Conservation (phyloP, 2,113 vertebrate genomes). For the Mellivora capensis region DNA sequence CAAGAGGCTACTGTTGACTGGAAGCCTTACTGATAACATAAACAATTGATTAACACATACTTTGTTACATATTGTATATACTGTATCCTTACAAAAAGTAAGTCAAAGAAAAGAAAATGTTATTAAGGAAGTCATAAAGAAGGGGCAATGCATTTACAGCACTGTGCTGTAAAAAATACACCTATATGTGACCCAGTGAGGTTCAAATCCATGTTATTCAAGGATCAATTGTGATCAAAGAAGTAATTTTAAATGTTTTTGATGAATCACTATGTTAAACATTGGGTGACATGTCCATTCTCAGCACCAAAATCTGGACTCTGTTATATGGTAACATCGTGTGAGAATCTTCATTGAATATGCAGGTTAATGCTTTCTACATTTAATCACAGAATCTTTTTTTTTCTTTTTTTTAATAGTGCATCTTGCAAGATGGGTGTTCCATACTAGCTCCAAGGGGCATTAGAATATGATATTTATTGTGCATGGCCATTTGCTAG, state of each 20-base stretch:
- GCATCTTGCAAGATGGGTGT: neutral
- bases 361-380: neutral
- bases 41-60: neutral
- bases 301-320: neutral
- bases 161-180: neutral
- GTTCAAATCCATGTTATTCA: neutral
- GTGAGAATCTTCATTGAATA: neutral
- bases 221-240: neutral
- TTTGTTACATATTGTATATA: neutral
- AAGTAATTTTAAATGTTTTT: neutral
- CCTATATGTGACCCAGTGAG: neutral
- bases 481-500: neutral
- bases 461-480: neutral
- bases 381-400: neutral
- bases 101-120: neutral
- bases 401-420: neutral
- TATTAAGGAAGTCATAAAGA: neutral
- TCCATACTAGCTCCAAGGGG: neutral
- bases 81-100: neutral
- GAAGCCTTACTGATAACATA: neutral
- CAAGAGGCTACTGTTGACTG: neutral
- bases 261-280: neutral
- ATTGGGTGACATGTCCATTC: neutral
- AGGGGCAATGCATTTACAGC: neutral
- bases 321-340: neutral